phyloP scores from a whole-genome alignment of 2,113 vertebrate genomes.

The Rhadina sibilatrix region DNA sequence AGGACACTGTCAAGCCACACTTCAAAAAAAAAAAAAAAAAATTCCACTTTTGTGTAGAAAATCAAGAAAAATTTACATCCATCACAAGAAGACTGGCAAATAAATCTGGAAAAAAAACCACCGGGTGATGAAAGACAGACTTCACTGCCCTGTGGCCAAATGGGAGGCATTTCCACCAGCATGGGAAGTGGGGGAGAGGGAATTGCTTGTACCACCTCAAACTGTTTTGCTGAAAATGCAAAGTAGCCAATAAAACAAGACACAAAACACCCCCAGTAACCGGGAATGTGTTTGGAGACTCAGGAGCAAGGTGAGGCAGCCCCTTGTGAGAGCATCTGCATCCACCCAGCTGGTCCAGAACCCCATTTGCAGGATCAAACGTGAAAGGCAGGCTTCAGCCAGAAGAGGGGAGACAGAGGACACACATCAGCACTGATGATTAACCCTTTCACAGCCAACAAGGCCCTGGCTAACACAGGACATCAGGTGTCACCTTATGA shows the following conservation, averaged over 20 bases:
- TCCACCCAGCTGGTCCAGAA: neutral
- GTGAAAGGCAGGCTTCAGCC: slow-evolving; percentile 22
- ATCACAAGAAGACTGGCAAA: neutral
- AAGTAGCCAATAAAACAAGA: neutral
- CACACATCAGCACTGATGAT: neutral
- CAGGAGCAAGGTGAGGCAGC: accelerated
- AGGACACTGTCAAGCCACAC: neutral
- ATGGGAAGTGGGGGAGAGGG: neutral
- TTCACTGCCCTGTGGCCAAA: neutral
- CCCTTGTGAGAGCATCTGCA: neutral
- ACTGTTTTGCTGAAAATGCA: neutral
- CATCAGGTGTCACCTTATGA: neutral
- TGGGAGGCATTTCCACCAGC: neutral
- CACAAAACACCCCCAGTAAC: accelerated
- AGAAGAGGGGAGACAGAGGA: neutral
- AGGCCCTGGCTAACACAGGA: slow-evolving; percentile 13
- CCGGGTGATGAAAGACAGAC: neutral
- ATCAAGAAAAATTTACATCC: neutral
- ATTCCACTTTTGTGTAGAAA: neutral
- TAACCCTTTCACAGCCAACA: neutral
- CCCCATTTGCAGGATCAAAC: neutral
- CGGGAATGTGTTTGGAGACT: neutral
- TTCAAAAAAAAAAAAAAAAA: neutral
- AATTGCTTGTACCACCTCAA: neutral
- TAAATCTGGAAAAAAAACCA: neutral